Evolutionary conservation across 2,113 vertebrate genomes (phyloP), one percentile per base, ranked within the genome.

Genomic region (Suncus etruscus): DNA sequence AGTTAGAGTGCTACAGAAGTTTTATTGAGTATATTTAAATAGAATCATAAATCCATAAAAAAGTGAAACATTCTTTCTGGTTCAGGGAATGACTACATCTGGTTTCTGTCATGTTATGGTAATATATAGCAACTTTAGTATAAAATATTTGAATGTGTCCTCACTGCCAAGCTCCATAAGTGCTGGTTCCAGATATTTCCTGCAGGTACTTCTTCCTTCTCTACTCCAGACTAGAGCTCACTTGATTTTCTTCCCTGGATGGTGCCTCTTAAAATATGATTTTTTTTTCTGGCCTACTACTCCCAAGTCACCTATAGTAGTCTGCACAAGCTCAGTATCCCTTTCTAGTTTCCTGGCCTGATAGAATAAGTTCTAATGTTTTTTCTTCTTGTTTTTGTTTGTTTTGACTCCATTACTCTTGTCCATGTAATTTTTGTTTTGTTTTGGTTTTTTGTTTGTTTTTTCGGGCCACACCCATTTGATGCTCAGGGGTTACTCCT

Each of bases 241-340:
- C 58, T 83, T 90, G 16, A 25, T 83, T 16, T 31, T 84, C 47
- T 92, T 63, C 31, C 72, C 50, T 83, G n/a, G 14, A 24, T 39
- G 63, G 14, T 84, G 29, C 54, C 54, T 50, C 4, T 54, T 81
- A 8, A 79, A 93, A 61, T 27, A 7, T 83, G 27, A 83, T 73
- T 83, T 75, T 31, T 87, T 29, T 1, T 39, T 39, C 58, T 61
- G 45, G 45, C 39, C 74, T 81, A 10, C 66, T 58, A 45, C 25
- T 73, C 14, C 69, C 16, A 58, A 84, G n/a, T 7, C 54, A 16
- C 18, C 58, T 18, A 5, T 61, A 61, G 18, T 39, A 91, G 24
- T 87, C 68, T 95, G 10, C 22, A 81, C 73, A 91, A 80, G 91
- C 80, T 58, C 76, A 72, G 8, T 72, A 47, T 90, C 11, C 15